phyloP scores from a whole-genome alignment of 2,113 vertebrate genomes.

The Spea bombifrons region DNA sequence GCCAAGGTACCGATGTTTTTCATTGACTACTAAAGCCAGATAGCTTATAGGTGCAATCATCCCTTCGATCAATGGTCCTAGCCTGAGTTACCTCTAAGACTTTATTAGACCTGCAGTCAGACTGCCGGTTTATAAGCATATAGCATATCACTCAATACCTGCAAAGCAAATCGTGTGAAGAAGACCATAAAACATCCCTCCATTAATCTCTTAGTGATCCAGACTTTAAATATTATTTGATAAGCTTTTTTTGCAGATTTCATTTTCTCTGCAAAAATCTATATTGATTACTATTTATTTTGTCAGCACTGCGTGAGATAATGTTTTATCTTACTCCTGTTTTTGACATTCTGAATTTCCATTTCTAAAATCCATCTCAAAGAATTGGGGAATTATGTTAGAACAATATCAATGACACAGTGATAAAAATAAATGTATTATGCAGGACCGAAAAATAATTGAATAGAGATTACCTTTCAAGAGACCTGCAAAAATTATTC shows the following conservation, averaged over 20 bases:
- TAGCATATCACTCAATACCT: no score
- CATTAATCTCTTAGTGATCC: slow-evolving; percentile 9
- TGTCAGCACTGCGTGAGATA: slow-evolving; percentile 29
- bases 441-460: background rate
- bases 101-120: no score
- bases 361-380: background rate
- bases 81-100: no score
- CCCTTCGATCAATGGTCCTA: no score
- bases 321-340: slow-evolving; percentile 8
- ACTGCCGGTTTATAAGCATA: no score
- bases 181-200: background rate
- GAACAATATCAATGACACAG: slow-evolving; percentile 26
- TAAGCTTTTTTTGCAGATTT: background rate
- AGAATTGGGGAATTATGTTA: slow-evolving; percentile 25
- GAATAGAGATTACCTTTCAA: slow-evolving; percentile 34
- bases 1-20: no score
- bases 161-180: background rate
- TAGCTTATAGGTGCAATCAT: no score
- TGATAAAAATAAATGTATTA: slow-evolving; percentile 36
- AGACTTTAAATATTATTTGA: background rate
- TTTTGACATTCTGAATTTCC: slow-evolving; percentile 18
- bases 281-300: slow-evolving; percentile 14
- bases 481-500: slow-evolving; percentile 31
- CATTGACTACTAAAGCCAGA: no score
- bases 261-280: slow-evolving; percentile 10